Conservation (phyloP, 2,113 vertebrate genomes). For the Tautogolabrus adspersus region DNA sequence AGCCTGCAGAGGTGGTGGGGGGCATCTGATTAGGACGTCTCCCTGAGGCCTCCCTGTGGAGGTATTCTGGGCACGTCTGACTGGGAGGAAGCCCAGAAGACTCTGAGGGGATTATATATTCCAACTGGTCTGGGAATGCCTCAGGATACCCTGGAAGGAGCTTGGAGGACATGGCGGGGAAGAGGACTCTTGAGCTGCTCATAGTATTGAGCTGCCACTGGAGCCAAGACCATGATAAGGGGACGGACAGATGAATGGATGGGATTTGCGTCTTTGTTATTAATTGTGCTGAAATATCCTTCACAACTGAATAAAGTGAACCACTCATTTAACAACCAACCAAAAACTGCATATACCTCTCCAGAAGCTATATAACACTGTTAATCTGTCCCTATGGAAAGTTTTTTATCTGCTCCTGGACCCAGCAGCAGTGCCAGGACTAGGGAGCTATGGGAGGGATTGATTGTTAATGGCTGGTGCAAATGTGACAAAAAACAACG, state of each 20-base stretch:
- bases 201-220: constrained; percentile 15
- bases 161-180: constrained; percentile 29
- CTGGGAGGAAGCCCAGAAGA: constrained; percentile 54
- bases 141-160: constrained; percentile 47
- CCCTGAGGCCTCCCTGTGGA: constrained; percentile 48
- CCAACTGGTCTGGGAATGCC: constrained; percentile 46
- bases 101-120: constrained; percentile 47
- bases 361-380: not conserved
- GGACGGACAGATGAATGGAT: not conserved
- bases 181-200: constrained; percentile 10
- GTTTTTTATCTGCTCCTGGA: not conserved
- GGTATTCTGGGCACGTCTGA: constrained; percentile 57
- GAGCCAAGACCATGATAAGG: not conserved
- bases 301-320: not conserved
- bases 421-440: too few species aligned
- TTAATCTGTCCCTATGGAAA: not conserved
- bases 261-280: not conserved
- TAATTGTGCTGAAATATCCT: not conserved
- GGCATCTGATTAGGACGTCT: constrained; percentile 65
- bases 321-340: not conserved
- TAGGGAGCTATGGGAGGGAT: too few species aligned
- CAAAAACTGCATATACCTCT: not conserved
- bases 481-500: too few species aligned
- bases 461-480: not conserved
- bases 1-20: constrained; percentile 32